phyloP scores from a whole-genome alignment of 1,140 invertebrate species.

The Delia radicum region DNA sequence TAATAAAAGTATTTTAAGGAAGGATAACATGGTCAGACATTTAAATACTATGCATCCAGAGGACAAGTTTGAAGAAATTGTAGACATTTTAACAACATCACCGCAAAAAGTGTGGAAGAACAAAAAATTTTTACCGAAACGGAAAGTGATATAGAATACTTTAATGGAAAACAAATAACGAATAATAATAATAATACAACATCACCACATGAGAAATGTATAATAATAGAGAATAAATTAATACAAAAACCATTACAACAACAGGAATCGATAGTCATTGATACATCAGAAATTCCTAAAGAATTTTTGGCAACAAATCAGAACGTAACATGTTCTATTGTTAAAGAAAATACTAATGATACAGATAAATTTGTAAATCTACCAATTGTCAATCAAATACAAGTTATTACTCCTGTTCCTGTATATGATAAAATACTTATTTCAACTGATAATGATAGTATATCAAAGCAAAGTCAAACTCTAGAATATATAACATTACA shows the following conservation, averaged over 20 bases:
- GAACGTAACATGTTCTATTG: too few relatives aligned
- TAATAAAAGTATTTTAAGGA: constrained; percentile 61
- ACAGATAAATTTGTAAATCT: not conserved
- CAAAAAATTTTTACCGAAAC: not conserved
- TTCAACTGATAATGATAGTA: not conserved
- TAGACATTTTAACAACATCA: constrained; percentile 30
- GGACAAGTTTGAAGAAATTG: constrained; percentile 31
- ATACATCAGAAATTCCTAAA: not conserved
- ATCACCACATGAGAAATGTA: not conserved
- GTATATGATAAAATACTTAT: not conserved
- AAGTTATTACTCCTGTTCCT: not conserved
- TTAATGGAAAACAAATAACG: not conserved
- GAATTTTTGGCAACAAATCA: too few relatives aligned
- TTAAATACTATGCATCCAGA: constrained; percentile 66
- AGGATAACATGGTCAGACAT: constrained; percentile 67
- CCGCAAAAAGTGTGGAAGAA: too few relatives aligned
- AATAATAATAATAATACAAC: too few relatives aligned
- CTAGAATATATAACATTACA: not conserved
- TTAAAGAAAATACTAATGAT: not conserved
- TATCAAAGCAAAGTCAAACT: too few relatives aligned
- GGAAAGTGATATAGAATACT: not conserved
- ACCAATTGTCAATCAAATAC: not conserved
- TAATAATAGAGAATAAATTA: constrained; percentile 14
- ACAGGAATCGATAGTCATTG: not conserved
- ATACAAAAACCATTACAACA: not conserved